Evolutionary conservation across 1,140 invertebrate genomes (phyloP), one percentile per base, ranked within the genome.

Genomic region (Lasioglossum albipes): DNA sequence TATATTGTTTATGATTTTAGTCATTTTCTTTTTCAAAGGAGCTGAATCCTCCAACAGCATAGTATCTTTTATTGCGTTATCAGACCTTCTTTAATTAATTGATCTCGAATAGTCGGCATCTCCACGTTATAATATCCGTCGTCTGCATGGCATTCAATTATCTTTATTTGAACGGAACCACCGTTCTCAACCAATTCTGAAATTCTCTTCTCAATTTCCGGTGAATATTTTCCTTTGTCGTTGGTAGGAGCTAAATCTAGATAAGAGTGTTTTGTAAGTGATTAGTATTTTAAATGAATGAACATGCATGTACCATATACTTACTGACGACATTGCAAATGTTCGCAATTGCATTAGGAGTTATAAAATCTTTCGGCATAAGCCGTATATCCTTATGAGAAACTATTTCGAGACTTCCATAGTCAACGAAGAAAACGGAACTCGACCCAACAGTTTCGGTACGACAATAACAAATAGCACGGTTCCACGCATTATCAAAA

Each of bases 281-380:
- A 65, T 18, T 52, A 52, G 36, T n/a, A 69, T 36, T 76, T 2
- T 2, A 71, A 73, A 71, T 13, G 69, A 79, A 16, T 36, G 36
- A n/a, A 27, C 64, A 27, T 69, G 22, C 20, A 61, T n/a, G 49
- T 20, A 59, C 57, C 18, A 20, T 75, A 83, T 84, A 86, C 86
- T 89, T 85, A 93, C 92, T 88, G 36, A 78, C 42, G 36, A 93
- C n/a, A 1, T 16, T 49, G 41, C 91, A 93, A 18, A 90, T 41
- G 49, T 9, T 80, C 7, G 83, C 89, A 22, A 92, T 59, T 2
- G 88, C 78, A 59, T 36, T 16, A 0, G 90, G 83, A 0, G 59
- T 70, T 1, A 89, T 64, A 62, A 93, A 93, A 36, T 92, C 90
- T 74, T 89, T 86, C 0, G 86, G 83, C 85, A 93, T 92, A 13